These are phyloP conservation scores for Congeria kusceri DNA, from an alignment of 2,888 invertebrate genomes.

Conservation along the genomic window DNA sequence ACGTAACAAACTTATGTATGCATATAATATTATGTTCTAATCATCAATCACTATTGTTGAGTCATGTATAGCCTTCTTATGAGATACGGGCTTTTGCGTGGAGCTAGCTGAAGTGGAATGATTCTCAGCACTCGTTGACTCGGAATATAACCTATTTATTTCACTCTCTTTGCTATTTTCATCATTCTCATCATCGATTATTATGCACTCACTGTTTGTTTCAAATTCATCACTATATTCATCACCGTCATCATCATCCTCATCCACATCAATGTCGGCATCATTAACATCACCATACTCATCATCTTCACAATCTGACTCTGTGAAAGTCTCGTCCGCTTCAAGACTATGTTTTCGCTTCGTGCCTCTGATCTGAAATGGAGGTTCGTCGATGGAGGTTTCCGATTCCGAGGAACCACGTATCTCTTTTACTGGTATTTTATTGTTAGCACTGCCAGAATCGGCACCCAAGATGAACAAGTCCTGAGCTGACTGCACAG, in stretches of 20 bases:
- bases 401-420: slow-evolving; percentile 66
- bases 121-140: background rate
- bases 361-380: slow-evolving; percentile 57
- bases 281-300: slow-evolving; percentile 41
- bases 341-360: slow-evolving; percentile 69
- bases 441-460: slow-evolving; percentile 22
- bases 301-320: slow-evolving; percentile 40
- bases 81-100: background rate
- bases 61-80: background rate
- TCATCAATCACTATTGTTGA: slow-evolving; percentile 65
- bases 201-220: slow-evolving; percentile 31
- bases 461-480: slow-evolving; percentile 34
- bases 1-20: too few species aligned
- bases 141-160: background rate
- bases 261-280: slow-evolving; percentile 38
- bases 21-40: slow-evolving; percentile 10
- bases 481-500: slow-evolving; percentile 27
- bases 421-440: slow-evolving; percentile 50
- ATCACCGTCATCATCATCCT: slow-evolving; percentile 36
- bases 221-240: slow-evolving; percentile 20
- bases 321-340: slow-evolving; percentile 53
- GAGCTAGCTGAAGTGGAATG: background rate
- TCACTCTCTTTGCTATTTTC: slow-evolving; percentile 22
- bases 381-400: slow-evolving; percentile 33
- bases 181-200: slow-evolving; percentile 37